These are phyloP conservation scores for Amazona finschi DNA, from an alignment of 2,797 vertebrate species.

Conservation along the genomic window DNA sequence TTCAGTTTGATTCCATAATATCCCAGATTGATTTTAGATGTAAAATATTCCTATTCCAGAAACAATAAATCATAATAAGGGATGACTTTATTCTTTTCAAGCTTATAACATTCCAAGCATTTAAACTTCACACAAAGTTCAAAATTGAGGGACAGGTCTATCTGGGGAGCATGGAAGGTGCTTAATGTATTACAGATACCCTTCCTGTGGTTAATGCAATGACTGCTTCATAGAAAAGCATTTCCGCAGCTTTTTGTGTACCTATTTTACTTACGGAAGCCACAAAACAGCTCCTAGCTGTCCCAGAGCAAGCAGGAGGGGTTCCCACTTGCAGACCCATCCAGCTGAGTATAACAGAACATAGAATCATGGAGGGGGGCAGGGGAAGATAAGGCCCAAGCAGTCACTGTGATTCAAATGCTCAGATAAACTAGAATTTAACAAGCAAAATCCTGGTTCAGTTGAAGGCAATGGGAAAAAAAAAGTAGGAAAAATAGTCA, in stretches of 20 bases:
- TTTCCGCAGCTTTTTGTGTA: neutral
- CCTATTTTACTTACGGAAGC: neutral
- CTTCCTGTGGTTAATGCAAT: neutral
- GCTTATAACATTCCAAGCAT: neutral
- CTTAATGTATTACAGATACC: neutral
- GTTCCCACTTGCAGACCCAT: neutral
- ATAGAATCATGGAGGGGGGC: accelerated
- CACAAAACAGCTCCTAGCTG: neutral
- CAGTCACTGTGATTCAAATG: neutral
- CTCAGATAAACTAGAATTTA: neutral
- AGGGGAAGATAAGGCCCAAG: neutral
- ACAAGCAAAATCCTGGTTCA: neutral
- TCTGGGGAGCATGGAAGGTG: accelerated
- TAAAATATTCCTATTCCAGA: neutral
- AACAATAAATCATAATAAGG: neutral
- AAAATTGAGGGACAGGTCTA: neutral
- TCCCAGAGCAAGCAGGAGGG: neutral
- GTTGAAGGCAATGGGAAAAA: neutral
- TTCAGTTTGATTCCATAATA: neutral
- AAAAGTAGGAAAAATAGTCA: neutral
- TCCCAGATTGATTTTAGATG: neutral
- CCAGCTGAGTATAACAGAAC: accelerated
- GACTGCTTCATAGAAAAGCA: neutral
- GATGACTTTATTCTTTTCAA: neutral
- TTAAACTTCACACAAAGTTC: neutral